Base-by-base conservation (phyloP, 2,888 invertebrate genomes). In the Sympetrum striolatum region DNA sequence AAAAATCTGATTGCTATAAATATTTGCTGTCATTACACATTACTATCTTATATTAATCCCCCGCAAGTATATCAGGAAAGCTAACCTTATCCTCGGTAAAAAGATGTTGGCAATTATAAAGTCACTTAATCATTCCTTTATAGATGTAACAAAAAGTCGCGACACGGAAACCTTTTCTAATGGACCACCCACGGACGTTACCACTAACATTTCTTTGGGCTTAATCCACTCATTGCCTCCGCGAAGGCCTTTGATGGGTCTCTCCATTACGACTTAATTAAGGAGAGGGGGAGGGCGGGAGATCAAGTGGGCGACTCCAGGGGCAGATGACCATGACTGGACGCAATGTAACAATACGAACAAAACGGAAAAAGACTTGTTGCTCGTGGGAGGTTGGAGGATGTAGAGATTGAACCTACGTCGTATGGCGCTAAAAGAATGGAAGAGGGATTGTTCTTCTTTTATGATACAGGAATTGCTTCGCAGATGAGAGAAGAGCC, bases 261-360 rank as follows among this genome's bases (percentile, higher is more conserved):
- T 35, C 64, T 58, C 86, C 86, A 86, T 86, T 86, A 86, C 86
- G 86, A 37, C 86, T 86, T 86, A 86, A 86, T 86, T 86, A 86
- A 86, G n/a, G 86, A 18, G 86, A 35, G 58, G 82, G 44, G 53
- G 82, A 10, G 6, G 44, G 44, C 44, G 44, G 10, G n/a, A 48
- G n/a, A 35, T 35, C 31, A 48, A 35, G 60, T n/a, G 58, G 60
- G 53, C 53, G 81, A 53, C 18, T 25, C 22, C 25, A 25, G 81
- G 86, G 39, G 35, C 60, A 60, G 58, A 37, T 86, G 86, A 86
- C 86, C 86, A 37, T 86, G 60, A 86, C 60, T 60, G 86, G 86
- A 64, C 86, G 86, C 86, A n/a, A 53, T 31, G 25, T 35, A n/a
- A 86, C 25, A 37, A 86, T 60, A 25, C 14, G 81, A 44, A 48